phyloP scores from a whole-genome alignment of 2,113 vertebrate genomes.

The Anhinga anhinga region DNA sequence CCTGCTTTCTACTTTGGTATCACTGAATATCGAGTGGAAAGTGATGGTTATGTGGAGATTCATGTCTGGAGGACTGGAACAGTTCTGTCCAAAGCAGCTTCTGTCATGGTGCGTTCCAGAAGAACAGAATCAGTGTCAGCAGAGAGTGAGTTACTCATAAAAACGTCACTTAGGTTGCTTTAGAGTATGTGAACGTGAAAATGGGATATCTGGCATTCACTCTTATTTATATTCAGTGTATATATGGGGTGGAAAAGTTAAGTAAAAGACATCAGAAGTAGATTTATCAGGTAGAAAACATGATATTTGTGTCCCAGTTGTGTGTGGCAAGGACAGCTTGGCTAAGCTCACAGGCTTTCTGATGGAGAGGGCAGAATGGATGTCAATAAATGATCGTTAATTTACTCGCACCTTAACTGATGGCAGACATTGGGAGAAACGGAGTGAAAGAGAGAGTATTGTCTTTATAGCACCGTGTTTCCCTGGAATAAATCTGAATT shows the following conservation, averaged over 20 bases:
- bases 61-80: slow-evolving; percentile 83
- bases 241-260: background rate
- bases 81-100: slow-evolving; percentile 82
- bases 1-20: slow-evolving; percentile 81
- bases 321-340: background rate
- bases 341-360: background rate
- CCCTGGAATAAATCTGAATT: background rate
- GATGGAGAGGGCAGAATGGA: background rate
- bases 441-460: background rate
- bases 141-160: slow-evolving; percentile 72
- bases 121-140: slow-evolving; percentile 81
- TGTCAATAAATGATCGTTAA: background rate
- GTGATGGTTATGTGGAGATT: slow-evolving; percentile 80
- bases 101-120: slow-evolving; percentile 78
- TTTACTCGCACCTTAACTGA: background rate
- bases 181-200: background rate
- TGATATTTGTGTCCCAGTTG: background rate
- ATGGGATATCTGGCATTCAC: background rate
- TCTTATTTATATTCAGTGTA: background rate
- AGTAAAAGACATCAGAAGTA: background rate
- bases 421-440: background rate
- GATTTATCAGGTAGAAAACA: background rate
- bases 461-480: background rate
- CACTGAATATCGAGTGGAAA: slow-evolving; percentile 77
- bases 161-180: background rate